Percentiles rank a stretch among this genome's conserved stretches.
phyloP scores from a whole-genome alignment of 1,140 invertebrate species.

The Chlorops oryzae region DNA sequence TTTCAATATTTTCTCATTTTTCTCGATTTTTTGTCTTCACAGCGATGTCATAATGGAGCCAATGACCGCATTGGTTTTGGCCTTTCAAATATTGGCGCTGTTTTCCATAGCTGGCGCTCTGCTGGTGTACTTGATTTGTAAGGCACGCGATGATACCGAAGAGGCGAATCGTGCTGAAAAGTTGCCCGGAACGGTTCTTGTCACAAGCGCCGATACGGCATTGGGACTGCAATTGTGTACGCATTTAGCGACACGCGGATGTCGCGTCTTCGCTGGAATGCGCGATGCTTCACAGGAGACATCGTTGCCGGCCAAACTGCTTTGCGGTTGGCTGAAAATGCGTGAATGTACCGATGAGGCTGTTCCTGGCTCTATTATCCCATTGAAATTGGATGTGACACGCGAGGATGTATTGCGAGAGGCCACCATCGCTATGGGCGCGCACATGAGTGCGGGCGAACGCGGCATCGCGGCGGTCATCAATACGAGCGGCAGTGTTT shows the following conservation, averaged over 20 bases:
- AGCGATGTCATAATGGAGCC: slow-evolving; percentile 61
- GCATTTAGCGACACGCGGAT: slow-evolving; percentile 61
- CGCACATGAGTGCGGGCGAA: slow-evolving; percentile 73
- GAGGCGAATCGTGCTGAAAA: slow-evolving; percentile 29
- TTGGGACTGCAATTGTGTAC: slow-evolving; percentile 59
- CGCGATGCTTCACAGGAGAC: slow-evolving; percentile 53
- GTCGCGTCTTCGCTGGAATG: slow-evolving; percentile 70
- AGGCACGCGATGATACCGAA: slow-evolving; percentile 55
- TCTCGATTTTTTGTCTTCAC: slow-evolving; percentile 22
- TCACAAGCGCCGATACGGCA: slow-evolving; percentile 71
- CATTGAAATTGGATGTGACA: slow-evolving; percentile 69
- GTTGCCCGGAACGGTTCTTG: slow-evolving; percentile 53
- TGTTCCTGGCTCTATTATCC: slow-evolving; percentile 52
- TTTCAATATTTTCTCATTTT: too few species aligned
- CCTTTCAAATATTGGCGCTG: slow-evolving; percentile 68
- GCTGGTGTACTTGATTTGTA: slow-evolving; percentile 65
- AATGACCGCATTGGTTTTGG: slow-evolving; percentile 67
- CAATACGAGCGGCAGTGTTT: slow-evolving; percentile 68
- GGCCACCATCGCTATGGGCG: slow-evolving; percentile 66
- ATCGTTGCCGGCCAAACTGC: slow-evolving; percentile 51
- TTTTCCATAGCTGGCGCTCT: slow-evolving; percentile 72
- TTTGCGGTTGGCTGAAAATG: slow-evolving; percentile 56
- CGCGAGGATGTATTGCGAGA: slow-evolving; percentile 72
- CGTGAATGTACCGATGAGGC: slow-evolving; percentile 52
- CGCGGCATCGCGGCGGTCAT: slow-evolving; percentile 77